Base-by-base conservation (phyloP, 1,140 invertebrate species). In the Diabrotica undecimpunctata region DNA sequence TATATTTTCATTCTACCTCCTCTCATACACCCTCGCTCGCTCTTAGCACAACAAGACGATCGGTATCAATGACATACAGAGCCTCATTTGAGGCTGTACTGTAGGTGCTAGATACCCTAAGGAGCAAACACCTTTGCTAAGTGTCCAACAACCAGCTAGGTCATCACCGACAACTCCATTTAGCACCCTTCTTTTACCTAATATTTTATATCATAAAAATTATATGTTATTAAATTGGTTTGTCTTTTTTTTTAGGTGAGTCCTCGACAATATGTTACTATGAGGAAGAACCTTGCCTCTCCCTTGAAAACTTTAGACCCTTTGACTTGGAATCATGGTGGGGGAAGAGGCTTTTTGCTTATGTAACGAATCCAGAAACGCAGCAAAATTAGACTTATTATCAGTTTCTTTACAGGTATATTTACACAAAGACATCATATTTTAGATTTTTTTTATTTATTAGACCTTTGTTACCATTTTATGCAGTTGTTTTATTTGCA, bases 261-360 rank as follows among this genome's bases (percentile, higher is more conserved):
- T 62, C 65, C 11, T 62, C 65, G 12, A 57, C 66, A 10, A 61
- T 88, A 8, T 88, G 87, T 74, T 90, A 90, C 74, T 87, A 90
- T 78, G 87, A 89, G 67, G 86, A 88, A 67, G 86, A 88, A 65
- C 86, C 88, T 2, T 89, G 86, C 71, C 81, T 85, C 54, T 80
- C 82, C 14, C 81, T 91, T 41, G 83, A 85, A 74, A 90, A 93
- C 76, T 94, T 94, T 75, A 90, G 91, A 74, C 90, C 91, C 7
- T 94, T 94, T 74, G 91, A 94, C 80, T 80, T 94, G 71, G 92
- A 93, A 75, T 87, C 90, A 10, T 94, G 91, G 90, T 94, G 91
- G 91, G 91, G 91, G 53, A 90, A 91, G 75, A 80, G 91, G 68
- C 80, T 94, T 54, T 77, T 73, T 67, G 73, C 66, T 11, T 71